Conservation (phyloP, 2,888 invertebrate species). For the Cyrtodaria siliqua region DNA sequence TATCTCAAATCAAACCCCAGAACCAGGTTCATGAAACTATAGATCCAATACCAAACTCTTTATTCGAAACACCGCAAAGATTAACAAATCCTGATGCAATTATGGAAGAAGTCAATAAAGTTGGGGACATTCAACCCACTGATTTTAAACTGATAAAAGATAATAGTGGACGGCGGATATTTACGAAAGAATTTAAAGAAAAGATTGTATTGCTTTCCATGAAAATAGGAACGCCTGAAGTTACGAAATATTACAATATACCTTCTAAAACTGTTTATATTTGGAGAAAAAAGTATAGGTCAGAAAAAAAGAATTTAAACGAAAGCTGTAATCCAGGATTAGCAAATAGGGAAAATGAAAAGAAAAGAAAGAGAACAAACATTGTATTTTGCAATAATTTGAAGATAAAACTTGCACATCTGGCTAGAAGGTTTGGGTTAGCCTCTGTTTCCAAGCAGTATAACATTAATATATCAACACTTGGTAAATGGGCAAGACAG, state of each 20-base stretch:
- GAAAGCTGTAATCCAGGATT: not conserved
- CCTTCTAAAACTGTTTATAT: not conserved
- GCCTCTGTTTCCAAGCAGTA: conserved; percentile 21
- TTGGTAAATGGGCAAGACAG: conserved; percentile 21
- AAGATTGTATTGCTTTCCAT: no score
- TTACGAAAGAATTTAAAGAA: no score
- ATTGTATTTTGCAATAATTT: conserved; percentile 9
- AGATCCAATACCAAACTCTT: no score
- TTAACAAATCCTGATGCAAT: no score
- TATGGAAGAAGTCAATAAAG: no score
- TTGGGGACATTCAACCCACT: no score
- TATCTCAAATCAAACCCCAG: no score
- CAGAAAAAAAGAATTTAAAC: not conserved
- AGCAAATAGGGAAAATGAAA: not conserved
- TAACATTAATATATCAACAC: conserved; percentile 9
- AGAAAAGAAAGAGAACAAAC: conserved; percentile 5
- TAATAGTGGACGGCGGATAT: no score
- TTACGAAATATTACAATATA: not conserved
- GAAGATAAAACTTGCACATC: conserved; percentile 40
- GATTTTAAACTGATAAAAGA: no score
- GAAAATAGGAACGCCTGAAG: not conserved
- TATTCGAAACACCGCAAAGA: no score
- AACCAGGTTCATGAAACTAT: no score
- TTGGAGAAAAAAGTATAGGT: not conserved
- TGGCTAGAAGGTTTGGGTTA: conserved; percentile 18